Percentiles rank a stretch among this genome's conserved stretches.
Conservation (phyloP, 2,888 invertebrate species). For the Sthenelais limicola region DNA sequence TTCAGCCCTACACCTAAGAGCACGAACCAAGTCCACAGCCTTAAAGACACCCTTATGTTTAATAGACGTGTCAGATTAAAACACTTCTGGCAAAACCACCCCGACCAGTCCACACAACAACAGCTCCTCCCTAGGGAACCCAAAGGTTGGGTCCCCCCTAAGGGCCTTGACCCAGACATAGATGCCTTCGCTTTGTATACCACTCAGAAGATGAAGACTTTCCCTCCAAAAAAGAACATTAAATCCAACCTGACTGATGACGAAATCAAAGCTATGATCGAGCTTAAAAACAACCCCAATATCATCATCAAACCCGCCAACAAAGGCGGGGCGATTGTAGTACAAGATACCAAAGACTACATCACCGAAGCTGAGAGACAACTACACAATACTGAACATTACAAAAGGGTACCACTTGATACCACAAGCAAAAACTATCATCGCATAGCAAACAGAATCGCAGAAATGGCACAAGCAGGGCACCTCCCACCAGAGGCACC, state of each 20-base stretch:
- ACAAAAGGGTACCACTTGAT: too few relatives aligned
- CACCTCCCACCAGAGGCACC: not conserved
- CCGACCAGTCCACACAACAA: not conserved
- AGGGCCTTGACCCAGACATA: not conserved
- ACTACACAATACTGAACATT: not conserved
- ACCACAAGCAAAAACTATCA: not conserved
- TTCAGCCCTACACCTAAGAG: not conserved
- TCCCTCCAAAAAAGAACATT: too few relatives aligned
- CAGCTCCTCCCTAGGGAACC: not conserved
- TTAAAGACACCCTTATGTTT: conserved; percentile 2
- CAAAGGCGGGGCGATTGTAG: conserved; percentile 13
- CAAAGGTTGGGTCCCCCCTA: not conserved
- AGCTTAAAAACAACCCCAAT: not conserved
- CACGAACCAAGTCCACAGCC: not conserved
- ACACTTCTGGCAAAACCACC: not conserved
- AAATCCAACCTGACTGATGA: not conserved
- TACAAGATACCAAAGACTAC: not conserved
- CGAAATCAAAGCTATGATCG: not conserved
- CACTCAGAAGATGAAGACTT: not conserved
- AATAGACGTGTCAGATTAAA: not conserved
- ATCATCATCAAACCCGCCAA: conserved; percentile 2
- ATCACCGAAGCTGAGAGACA: not conserved
- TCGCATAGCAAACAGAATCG: not conserved
- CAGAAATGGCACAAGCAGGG: not conserved
- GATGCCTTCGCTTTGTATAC: not conserved